Base-by-base conservation (phyloP, 2,888 invertebrate species). In the Chymomyza fuscimana region DNA sequence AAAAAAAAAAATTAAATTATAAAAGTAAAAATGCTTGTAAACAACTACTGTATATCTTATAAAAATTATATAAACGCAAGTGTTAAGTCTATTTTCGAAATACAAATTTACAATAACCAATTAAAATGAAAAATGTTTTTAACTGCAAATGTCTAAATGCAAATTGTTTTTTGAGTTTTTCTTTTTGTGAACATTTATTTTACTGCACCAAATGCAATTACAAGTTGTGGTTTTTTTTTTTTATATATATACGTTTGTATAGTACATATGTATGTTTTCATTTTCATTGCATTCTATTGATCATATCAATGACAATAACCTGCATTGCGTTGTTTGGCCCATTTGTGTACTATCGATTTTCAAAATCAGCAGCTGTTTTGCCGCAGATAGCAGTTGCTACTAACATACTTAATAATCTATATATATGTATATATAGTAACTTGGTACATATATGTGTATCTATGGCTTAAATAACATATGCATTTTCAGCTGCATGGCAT, bases 301-400 rank as follows among this genome's bases (percentile, higher is more conserved):
- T 66, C 72, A 69, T 76, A 80, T 76, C 83, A 78, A 83, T 86
- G 83, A 69, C 75, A 80, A 68, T 67, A 12, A 69, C 61, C 63
- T 68, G 67, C 73, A 62, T 62, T 19, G 62, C 66, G 15, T 36
- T 46, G 19, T 15, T 22, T 36, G 46, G 52, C 60, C 68, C 72
- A 77, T 65, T 71, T 75, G 15, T 15, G 4, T 2, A 19, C 64
- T 77, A 83, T 83, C 87, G 83, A 83, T 83, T 87, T 75, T 67
- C 70, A 61, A 69, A 74, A 83, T 83, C 86, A 83, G 87, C 85
- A 85, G 87, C 85, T 85, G 87, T 77, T 83, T 69, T 51, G 63
- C 73, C 50, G 64, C 73, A 76, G 82, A 86, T 59, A 65, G 29
- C 40, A 61, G 36, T 32, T 32, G 32, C 32, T 32, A 32, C 32